phyloP scores from a whole-genome alignment of 2,888 invertebrate species.

The Eupeodes latifasciatus region DNA sequence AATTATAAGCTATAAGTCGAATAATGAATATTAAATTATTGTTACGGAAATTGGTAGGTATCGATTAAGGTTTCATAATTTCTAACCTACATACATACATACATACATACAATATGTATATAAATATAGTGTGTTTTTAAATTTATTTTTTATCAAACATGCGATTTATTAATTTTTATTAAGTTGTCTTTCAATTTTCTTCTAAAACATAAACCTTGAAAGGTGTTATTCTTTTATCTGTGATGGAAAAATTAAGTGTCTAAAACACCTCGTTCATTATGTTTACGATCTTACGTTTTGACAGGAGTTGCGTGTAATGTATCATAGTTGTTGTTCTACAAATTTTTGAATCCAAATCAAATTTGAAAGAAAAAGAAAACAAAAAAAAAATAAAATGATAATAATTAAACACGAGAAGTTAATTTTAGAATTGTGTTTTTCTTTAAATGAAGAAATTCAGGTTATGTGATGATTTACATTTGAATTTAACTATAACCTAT shows the following conservation, averaged over 20 bases:
- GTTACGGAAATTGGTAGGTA: not conserved
- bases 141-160: not conserved
- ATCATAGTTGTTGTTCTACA: not conserved
- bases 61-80: not conserved
- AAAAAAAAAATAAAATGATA: not conserved
- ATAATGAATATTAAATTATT: slow-evolving; percentile 13
- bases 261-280: slow-evolving; percentile 11
- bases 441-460: not conserved
- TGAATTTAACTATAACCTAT: no score
- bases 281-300: slow-evolving; percentile 13
- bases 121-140: not conserved
- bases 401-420: not conserved
- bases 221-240: slow-evolving; percentile 6
- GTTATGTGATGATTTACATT: not conserved
- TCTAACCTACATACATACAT: not conserved
- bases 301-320: slow-evolving; percentile 27
- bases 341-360: not conserved
- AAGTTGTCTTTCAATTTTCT: not conserved
- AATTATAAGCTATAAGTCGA: slow-evolving; percentile 4
- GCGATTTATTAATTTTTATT: not conserved
- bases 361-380: not conserved
- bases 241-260: not conserved
- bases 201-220: slow-evolving; percentile 1
- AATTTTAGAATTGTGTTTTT: not conserved
- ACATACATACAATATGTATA: not conserved